A percentile compares a stretch with the other conserved stretches of the same genome.
phyloP scores from a whole-genome alignment of 2,113 vertebrate genomes.

The Rhipidura dahli region DNA sequence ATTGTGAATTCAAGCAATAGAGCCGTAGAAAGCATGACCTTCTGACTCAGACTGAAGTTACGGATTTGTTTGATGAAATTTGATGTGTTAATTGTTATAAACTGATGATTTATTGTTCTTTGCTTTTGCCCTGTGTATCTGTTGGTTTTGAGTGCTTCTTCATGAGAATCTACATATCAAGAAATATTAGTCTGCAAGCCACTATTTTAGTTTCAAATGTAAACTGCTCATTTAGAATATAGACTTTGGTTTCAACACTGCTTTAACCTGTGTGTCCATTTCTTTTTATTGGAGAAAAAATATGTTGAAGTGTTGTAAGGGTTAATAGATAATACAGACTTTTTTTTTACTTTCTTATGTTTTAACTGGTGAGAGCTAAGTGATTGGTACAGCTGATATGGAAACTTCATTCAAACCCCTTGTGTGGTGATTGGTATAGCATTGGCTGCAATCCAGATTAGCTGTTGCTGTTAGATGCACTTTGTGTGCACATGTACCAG shows the following conservation, averaged over 20 bases:
- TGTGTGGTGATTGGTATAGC: background rate
- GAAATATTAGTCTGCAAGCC: background rate
- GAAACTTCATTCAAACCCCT: background rate
- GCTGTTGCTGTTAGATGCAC: background rate
- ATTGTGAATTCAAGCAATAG: background rate
- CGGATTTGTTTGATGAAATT: background rate
- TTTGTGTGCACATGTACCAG: background rate
- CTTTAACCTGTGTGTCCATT: background rate
- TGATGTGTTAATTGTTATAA: background rate
- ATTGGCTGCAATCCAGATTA: background rate
- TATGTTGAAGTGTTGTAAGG: background rate
- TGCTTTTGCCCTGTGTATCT: background rate
- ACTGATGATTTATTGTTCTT: background rate
- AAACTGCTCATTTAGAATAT: background rate
- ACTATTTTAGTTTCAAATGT: background rate
- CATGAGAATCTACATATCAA: background rate
- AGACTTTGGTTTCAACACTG: background rate
- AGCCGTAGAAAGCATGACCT: background rate
- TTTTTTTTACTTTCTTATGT: background rate
- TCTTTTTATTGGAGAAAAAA: background rate
- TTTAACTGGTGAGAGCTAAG: background rate
- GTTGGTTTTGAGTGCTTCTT: background rate
- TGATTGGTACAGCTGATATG: background rate
- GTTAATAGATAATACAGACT: background rate
- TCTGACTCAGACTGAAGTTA: background rate